Percentiles rank a stretch among this genome's conserved stretches.
These are phyloP conservation scores for Centruroides sculpturatus DNA, from an alignment of 1,140 invertebrate genomes.

Conservation along the genomic window DNA sequence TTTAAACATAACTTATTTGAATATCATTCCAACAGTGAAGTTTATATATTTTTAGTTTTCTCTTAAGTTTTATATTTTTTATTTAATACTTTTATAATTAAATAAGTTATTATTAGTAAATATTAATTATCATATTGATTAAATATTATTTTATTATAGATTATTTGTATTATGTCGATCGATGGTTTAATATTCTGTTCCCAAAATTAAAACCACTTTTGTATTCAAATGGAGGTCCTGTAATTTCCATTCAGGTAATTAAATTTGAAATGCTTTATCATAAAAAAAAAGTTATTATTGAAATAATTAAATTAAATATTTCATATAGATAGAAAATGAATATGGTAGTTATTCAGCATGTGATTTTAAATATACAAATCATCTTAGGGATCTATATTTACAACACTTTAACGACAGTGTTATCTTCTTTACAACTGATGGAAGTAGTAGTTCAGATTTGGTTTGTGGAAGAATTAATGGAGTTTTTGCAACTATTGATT, in stretches of 20 bases:
- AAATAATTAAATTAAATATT: too few relatives aligned
- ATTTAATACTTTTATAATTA: too few relatives aligned
- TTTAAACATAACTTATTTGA: too few relatives aligned
- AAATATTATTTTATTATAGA: constrained; percentile 26
- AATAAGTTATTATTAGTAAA: too few relatives aligned
- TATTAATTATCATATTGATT: too few relatives aligned
- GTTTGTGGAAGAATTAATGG: constrained; percentile 46
- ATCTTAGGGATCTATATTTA: constrained; percentile 38
- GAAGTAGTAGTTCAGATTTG: constrained; percentile 27
- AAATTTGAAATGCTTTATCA: too few relatives aligned
- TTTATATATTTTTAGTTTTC: too few relatives aligned
- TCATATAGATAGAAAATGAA: constrained; percentile 74
- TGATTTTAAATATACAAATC: constrained; percentile 48
- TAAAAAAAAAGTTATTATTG: too few relatives aligned
- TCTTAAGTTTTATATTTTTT: too few relatives aligned
- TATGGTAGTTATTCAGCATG: constrained; percentile 71
- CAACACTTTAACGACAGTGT: constrained; percentile 46
- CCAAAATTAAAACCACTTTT: constrained; percentile 39
- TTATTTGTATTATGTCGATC: constrained; percentile 43
- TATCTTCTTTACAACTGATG: constrained; percentile 70
- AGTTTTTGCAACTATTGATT: constrained; percentile 57
- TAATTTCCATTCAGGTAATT: constrained; percentile 68
- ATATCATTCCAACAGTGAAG: too few relatives aligned
- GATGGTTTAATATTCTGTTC: constrained; percentile 45
- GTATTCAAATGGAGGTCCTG: constrained; percentile 59